These are phyloP conservation scores for Trachelipus rathkii DNA, from an alignment of 1,140 invertebrate species.

Conservation along the genomic window DNA sequence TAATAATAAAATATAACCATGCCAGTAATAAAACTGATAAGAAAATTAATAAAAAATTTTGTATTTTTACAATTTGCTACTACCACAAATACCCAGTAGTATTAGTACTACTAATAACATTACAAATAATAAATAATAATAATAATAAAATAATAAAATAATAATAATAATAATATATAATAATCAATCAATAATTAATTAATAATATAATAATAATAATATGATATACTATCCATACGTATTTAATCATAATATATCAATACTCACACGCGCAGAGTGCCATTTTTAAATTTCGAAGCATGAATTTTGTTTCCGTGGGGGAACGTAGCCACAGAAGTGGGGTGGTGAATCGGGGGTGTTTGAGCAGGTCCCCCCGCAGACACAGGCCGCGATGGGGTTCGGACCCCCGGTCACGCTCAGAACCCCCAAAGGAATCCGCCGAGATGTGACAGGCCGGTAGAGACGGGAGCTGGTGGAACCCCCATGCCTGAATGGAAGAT, in stretches of 20 bases:
- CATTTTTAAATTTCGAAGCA: conserved; percentile 56
- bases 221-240: too few species aligned
- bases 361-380: background rate
- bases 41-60: background rate
- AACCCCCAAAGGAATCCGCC: background rate
- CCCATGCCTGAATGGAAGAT: background rate
- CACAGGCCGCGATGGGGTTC: background rate
- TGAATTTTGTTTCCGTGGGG: conserved; percentile 51
- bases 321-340: conserved; percentile 40
- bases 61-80: background rate
- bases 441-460: background rate
- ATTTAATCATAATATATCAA: too few species aligned
- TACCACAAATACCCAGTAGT: background rate
- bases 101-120: too few species aligned
- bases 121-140: background rate
- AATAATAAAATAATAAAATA: background rate
- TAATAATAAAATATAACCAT: too few species aligned
- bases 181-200: background rate
- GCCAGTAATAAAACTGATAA: background rate
- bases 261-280: conserved; percentile 56
- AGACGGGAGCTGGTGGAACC: background rate
- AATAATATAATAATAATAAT: background rate
- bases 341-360: conserved; percentile 27
- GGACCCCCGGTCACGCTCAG: background rate
- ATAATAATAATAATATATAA: background rate